Conservation (phyloP, 1,140 invertebrate species). For the Neelides sp. region DNA sequence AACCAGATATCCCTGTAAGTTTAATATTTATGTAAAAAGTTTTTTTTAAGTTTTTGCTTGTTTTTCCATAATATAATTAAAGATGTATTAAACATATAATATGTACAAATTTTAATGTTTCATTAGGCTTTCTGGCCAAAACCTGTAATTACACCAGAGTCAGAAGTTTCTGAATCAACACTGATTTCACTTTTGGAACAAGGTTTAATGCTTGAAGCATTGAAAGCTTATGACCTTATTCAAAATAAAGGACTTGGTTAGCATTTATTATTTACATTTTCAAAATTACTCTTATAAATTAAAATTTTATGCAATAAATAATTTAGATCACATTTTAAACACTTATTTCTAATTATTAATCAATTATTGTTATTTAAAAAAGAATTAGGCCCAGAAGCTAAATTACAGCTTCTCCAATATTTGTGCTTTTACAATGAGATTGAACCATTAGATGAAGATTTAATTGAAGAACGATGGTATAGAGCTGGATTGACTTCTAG, state of each 20-base stretch:
- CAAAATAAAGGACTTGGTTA: constrained; percentile 44
- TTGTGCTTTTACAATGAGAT: constrained; percentile 67
- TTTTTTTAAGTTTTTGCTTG: constrained; percentile 6
- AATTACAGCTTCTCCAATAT: constrained; percentile 62
- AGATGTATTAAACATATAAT: constrained; percentile 5
- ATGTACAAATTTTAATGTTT: constrained; percentile 8
- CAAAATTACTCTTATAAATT: constrained; percentile 5
- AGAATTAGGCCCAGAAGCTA: constrained; percentile 45
- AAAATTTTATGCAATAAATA: not conserved
- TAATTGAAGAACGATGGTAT: constrained; percentile 68
- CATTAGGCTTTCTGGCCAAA: constrained; percentile 57
- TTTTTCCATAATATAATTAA: constrained; percentile 3
- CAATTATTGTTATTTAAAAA: constrained; percentile 20
- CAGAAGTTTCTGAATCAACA: constrained; percentile 48
- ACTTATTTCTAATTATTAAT: not conserved
- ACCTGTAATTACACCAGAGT: constrained; percentile 53
- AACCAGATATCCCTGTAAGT: constrained; percentile 46
- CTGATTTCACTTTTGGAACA: constrained; percentile 49
- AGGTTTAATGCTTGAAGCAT: constrained; percentile 51
- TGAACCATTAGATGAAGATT: constrained; percentile 49
- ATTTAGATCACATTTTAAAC: not conserved
- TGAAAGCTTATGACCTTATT: constrained; percentile 58
- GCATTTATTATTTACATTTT: constrained; percentile 10
- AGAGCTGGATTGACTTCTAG: constrained; percentile 37
- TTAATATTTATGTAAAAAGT: not conserved